phyloP scores from a whole-genome alignment of 92 coral and sea anemone species.

The Plumapathes pennacea region DNA sequence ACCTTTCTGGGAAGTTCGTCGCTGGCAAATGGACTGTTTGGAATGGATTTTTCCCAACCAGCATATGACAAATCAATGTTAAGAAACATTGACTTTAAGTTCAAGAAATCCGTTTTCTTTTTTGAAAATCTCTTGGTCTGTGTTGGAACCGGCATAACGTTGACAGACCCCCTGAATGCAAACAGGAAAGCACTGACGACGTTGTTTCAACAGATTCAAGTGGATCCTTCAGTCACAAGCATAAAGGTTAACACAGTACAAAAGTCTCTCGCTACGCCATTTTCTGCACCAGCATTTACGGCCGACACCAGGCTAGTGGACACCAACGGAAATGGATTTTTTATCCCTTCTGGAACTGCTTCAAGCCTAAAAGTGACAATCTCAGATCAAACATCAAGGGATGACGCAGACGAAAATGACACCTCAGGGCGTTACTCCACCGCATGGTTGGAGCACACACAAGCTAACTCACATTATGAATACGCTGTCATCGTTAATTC shows the following conservation, averaged over 20 bases:
- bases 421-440: conserved; percentile 27
- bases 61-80: conserved; percentile 7
- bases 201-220: conserved; percentile 61
- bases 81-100: conserved; percentile 16
- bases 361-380: conserved; percentile 24
- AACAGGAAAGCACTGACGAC: conserved; percentile 67
- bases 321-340: conserved; percentile 64
- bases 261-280: conserved; percentile 7
- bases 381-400: conserved; percentile 35
- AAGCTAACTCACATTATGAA: no score
- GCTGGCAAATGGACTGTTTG: conserved; percentile 60
- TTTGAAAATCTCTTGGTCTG: conserved; percentile 53
- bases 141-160: conserved; percentile 57
- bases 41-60: conserved; percentile 65
- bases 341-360: conserved; percentile 33
- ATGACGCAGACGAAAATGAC: no score
- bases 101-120: conserved; percentile 70
- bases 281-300: neutral
- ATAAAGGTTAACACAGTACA: conserved; percentile 36
- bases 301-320: conserved; percentile 28
- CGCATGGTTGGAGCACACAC: no score
- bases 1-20: conserved; percentile 26
- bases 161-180: neutral
- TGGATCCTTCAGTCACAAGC: neutral
- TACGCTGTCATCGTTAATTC: no score